Conservation (phyloP, 2,888 invertebrate genomes). For the Eubasilissa splendida region DNA sequence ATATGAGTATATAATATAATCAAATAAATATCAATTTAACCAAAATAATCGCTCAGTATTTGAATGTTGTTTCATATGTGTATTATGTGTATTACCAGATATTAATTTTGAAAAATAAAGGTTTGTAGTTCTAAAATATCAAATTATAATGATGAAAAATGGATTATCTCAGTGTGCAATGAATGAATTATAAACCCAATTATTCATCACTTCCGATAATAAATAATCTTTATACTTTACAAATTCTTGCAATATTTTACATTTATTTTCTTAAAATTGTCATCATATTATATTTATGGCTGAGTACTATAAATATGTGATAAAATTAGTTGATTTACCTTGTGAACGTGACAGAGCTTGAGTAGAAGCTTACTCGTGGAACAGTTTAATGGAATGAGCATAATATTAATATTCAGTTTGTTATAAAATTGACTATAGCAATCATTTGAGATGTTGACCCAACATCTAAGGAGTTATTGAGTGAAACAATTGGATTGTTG, state of each 20-base stretch:
- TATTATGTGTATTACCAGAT: constrained; percentile 19
- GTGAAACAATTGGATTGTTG: too few relatives aligned
- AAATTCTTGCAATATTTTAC: too few relatives aligned
- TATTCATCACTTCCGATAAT: too few relatives aligned
- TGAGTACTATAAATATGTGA: constrained; percentile 12
- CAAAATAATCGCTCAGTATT: constrained; percentile 32
- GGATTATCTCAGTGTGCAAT: too few relatives aligned
- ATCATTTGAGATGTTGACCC: too few relatives aligned
- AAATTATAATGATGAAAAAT: background rate
- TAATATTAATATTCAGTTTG: background rate
- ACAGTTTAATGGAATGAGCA: background rate
- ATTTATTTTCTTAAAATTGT: too few relatives aligned
- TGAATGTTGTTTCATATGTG: constrained; percentile 32
- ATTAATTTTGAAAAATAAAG: constrained; percentile 2
- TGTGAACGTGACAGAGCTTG: background rate
- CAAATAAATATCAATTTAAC: constrained; percentile 16
- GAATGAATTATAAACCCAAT: too few relatives aligned
- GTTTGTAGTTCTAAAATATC: background rate
- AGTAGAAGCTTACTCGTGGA: background rate
- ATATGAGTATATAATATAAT: constrained; percentile 4
- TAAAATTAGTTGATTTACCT: background rate
- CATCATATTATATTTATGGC: background rate
- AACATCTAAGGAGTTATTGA: too few relatives aligned
- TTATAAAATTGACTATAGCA: background rate
- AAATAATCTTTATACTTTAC: too few relatives aligned